Percentiles rank a stretch among this genome's conserved stretches.
These are phyloP conservation scores for Pomatostomus ruficeps DNA, from an alignment of 2,113 vertebrate genomes.

Conservation along the genomic window DNA sequence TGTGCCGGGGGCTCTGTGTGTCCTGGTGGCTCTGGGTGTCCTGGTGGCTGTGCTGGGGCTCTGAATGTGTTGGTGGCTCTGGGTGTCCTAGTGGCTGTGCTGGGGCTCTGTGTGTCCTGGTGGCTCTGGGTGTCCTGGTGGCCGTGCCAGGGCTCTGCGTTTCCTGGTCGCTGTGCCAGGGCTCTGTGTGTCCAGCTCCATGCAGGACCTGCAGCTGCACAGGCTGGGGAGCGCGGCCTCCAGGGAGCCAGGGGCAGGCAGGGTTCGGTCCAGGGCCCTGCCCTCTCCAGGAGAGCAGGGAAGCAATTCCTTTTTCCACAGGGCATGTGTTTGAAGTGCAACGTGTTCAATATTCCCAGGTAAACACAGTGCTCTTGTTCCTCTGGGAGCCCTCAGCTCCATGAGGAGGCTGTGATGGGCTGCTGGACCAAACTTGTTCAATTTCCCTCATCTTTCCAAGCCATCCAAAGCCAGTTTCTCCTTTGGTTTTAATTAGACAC, in stretches of 20 bases:
- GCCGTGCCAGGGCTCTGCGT: too few species aligned
- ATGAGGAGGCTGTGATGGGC: background rate
- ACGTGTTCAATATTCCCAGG: fast-evolving
- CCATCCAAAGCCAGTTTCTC: background rate
- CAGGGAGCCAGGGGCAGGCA: too few species aligned
- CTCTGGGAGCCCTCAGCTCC: background rate
- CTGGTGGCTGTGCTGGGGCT: too few species aligned
- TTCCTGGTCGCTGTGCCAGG: too few species aligned
- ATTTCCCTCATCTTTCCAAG: background rate
- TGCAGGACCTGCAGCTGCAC: background rate
- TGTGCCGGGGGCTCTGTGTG: too few species aligned
- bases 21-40: too few species aligned
- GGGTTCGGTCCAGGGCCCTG: background rate
- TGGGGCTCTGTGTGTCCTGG: too few species aligned
- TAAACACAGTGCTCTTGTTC: background rate
- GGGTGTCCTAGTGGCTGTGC: too few species aligned
- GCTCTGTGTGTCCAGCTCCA: background rate
- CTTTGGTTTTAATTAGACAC: background rate
- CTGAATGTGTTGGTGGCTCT: too few species aligned
- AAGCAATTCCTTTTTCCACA: fast-evolving
- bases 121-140: too few species aligned
- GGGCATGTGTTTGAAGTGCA: fast-evolving
- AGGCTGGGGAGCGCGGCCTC: background rate
- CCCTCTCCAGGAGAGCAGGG: background rate
- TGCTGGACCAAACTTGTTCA: fast-evolving